Base-by-base conservation (phyloP, 2,113 vertebrate species). In the Pelecanoides urinatrix region DNA sequence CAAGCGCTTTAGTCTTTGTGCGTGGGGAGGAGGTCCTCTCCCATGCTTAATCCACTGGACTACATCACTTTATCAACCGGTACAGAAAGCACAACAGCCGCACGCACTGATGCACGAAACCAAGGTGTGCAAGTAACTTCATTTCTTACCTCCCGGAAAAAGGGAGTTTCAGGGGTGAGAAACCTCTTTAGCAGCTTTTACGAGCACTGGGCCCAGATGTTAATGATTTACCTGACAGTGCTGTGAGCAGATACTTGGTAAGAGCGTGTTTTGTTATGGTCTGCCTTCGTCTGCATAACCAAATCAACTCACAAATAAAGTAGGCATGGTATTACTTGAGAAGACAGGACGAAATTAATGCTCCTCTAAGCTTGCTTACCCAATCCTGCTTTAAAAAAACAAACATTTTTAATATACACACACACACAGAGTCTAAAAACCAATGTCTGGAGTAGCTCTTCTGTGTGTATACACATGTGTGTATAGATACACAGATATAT, bases 161-260 rank as follows among this genome's bases (percentile, higher is more conserved):
- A 9, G 10, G 67, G 27, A 74, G 9, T 67, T 94, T 77, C 25
- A 58, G 29, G 25, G 40, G 2, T 16, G 36, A 58, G 56, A 77
- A 87, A 68, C 18, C 11, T 68, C 65, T 75, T 40, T 0, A 87
- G 81, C 56, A 63, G 77, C 34, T 77, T 85, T 78, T 55, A 34
- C 27, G 32, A 72, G 68, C 55, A 8, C 50, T 6, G 6, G 6
- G 38, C 47, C 32, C 0, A 0, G 3, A 17, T 6, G 50, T 95
- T 95, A 96, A 96, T 88, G 84, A 95, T 94, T 94, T 27, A 92
- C 70, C 81, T 59, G 26, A 20, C 40, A 50, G 72, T 8, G 78
- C 29, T 58, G 8, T 65, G 47, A 78, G 62, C 44, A 72, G 66
- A 4, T 63, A 19, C 27, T 34, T 82, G 76, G 13, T 94, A 93